Evolutionary conservation across 2,888 invertebrate species (phyloP).

Genomic region (Sarcophaga variegata): DNA sequence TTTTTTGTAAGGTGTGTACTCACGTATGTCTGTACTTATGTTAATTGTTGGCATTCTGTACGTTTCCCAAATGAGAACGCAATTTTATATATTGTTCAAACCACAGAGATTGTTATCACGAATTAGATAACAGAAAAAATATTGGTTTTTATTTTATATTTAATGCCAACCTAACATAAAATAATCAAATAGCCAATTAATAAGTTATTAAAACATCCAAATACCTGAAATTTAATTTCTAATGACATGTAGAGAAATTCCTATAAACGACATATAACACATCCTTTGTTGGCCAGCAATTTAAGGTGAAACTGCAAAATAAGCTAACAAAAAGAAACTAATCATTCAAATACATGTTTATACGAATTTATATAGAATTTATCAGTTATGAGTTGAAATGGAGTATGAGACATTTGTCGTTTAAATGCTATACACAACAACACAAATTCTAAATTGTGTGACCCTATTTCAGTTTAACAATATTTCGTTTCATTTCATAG

Average conservation of each 20-base stretch:
- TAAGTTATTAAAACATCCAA: slow-evolving; percentile 56
- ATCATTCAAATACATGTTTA: slow-evolving; percentile 9
- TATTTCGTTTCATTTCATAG: slow-evolving; percentile 54
- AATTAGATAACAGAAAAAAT: too few species aligned
- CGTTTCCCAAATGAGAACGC: too few species aligned
- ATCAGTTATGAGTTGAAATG: not conserved
- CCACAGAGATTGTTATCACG: too few species aligned
- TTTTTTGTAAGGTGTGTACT: too few species aligned
- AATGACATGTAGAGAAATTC: slow-evolving; percentile 59
- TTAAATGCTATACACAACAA: slow-evolving; percentile 42
- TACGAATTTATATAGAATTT: not conserved
- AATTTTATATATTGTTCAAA: too few species aligned
- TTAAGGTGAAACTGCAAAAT: slow-evolving; percentile 62
- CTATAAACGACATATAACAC: slow-evolving; percentile 66
- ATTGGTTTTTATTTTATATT: too few species aligned
- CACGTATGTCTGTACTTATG: too few species aligned
- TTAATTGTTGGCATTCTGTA: too few species aligned
- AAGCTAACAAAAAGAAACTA: slow-evolving; percentile 20
- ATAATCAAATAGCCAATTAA: slow-evolving; percentile 39
- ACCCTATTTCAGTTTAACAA: slow-evolving; percentile 64
- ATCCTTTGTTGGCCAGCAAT: slow-evolving; percentile 63
- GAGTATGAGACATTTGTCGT: not conserved
- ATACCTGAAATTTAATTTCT: slow-evolving; percentile 62
- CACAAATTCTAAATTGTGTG: slow-evolving; percentile 53
- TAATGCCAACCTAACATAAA: not conserved